Evolutionary conservation across 2,797 vertebrate genomes (phyloP).

Genomic region (Amblyraja radiata): DNA sequence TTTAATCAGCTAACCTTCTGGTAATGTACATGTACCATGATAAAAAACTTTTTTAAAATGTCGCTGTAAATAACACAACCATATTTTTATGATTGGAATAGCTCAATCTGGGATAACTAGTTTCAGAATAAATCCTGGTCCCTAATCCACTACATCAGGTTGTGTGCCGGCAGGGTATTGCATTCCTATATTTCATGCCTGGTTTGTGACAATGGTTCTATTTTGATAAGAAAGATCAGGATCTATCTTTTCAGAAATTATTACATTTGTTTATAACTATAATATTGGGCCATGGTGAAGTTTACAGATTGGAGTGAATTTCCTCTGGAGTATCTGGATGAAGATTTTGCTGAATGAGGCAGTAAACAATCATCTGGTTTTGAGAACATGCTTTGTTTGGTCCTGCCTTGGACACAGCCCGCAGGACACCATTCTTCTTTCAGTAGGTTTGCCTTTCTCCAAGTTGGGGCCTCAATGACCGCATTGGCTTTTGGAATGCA

Average conservation of each 20-base stretch:
- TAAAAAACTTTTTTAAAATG: neutral
- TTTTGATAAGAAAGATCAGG: neutral
- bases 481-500: neutral
- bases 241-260: neutral
- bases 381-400: neutral
- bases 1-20: neutral
- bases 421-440: neutral
- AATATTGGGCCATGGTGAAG: neutral
- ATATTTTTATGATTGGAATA: neutral
- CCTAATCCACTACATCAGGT: neutral
- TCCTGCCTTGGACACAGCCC: neutral
- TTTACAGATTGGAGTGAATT: neutral
- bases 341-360: neutral
- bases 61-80: neutral
- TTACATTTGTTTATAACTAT: neutral
- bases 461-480: neutral
- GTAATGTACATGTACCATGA: neutral
- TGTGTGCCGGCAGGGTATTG: neutral
- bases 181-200: neutral
- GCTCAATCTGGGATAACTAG: neutral
- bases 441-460: neutral
- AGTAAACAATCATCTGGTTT: conserved; percentile 6
- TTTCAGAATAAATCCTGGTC: neutral
- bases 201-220: neutral
- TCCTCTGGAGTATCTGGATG: neutral